Conservation (phyloP, 2,888 invertebrate genomes). For the Scaeva pyrastri region DNA sequence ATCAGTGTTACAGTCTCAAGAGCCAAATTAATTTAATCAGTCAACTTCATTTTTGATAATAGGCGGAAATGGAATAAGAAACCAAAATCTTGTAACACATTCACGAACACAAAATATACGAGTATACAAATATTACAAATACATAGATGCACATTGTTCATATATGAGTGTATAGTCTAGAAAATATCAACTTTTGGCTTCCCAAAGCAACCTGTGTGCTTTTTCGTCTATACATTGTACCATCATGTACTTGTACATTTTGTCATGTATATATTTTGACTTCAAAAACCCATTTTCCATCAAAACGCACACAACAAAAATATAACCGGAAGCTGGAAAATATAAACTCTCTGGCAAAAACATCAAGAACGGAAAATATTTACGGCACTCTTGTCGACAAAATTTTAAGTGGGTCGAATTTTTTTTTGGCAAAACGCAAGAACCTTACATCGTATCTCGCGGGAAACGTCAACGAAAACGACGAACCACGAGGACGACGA, state of each 20-base stretch:
- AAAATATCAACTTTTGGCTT: not conserved
- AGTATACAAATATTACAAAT: no score
- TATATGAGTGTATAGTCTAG: not conserved
- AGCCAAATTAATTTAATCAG: constrained; percentile 19
- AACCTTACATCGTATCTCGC: constrained; percentile 29
- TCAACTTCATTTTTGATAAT: constrained; percentile 22
- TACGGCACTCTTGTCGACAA: constrained; percentile 45
- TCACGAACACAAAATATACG: no score
- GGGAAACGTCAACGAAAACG: not conserved
- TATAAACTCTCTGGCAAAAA: constrained; percentile 32
- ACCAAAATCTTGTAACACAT: not conserved
- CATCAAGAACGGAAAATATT: constrained; percentile 42
- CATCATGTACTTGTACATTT: not conserved
- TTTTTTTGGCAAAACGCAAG: constrained; percentile 61
- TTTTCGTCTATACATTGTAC: not conserved
- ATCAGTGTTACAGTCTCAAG: not conserved
- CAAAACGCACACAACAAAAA: constrained; percentile 23
- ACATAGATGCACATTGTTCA: constrained; percentile 39
- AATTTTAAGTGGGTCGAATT: constrained; percentile 64
- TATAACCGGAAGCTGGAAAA: constrained; percentile 53
- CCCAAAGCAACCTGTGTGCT: constrained; percentile 28
- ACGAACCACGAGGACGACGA: no score
- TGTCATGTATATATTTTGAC: not conserved
- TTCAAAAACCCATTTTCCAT: constrained; percentile 26
- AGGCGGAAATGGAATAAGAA: constrained; percentile 4